Evolutionary conservation across 1,140 invertebrate species (phyloP).

Genomic region (Propsilocerus akamusi): DNA sequence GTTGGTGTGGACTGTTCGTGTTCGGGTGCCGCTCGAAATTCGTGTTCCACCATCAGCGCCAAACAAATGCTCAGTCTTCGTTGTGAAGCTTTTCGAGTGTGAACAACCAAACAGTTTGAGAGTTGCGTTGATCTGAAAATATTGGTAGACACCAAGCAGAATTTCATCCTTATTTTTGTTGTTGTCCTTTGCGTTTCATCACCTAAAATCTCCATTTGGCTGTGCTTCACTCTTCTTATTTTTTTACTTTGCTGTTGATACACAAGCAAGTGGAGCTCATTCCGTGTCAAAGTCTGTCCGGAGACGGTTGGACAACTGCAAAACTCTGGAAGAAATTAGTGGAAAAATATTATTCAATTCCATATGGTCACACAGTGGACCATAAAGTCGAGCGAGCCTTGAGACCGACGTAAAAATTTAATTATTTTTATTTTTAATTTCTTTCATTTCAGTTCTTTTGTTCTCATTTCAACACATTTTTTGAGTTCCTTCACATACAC

Average conservation of each 20-base stretch:
- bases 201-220: not conserved
- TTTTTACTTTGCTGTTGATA: no score
- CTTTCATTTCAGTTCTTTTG: slow-evolving; percentile 1
- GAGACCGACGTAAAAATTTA: not conserved
- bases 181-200: not conserved
- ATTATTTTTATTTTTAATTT: not conserved
- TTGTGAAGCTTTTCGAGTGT: not conserved
- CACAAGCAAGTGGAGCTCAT: no score
- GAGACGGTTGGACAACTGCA: not conserved
- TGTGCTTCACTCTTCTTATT: no score
- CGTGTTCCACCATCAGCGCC: no score
- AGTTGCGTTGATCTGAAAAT: not conserved
- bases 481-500: slow-evolving; percentile 1
- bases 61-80: slow-evolving; percentile 1
- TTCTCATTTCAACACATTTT: slow-evolving; percentile 1
- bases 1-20: no score
- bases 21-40: no score
- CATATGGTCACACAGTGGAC: not conserved
- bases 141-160: no score
- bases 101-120: no score
- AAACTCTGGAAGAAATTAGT: not conserved
- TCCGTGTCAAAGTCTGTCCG: not conserved
- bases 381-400: not conserved
- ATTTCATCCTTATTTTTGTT: no score
- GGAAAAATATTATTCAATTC: not conserved